Evolutionary conservation across 2,113 vertebrate genomes (phyloP).

Genomic region (Nerophis lumbriciformis): DNA sequence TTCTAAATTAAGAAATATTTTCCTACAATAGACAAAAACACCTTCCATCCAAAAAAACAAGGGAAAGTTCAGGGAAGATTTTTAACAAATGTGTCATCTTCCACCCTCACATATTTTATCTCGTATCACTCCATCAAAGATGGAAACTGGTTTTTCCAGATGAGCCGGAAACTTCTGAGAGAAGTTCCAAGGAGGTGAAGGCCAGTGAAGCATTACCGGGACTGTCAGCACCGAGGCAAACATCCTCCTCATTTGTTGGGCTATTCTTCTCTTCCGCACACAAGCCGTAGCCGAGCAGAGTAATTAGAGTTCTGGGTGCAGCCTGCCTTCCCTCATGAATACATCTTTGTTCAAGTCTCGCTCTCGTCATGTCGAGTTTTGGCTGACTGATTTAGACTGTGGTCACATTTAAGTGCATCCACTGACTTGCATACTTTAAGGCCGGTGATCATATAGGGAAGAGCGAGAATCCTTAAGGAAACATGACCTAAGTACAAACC

Average conservation of each 20-base stretch:
- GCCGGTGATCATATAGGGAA: constrained; percentile 20
- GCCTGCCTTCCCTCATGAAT: constrained; percentile 46
- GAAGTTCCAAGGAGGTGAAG: constrained; percentile 1
- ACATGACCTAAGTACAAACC: constrained; percentile 24
- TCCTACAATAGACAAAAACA: too few species aligned
- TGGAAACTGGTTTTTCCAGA: constrained; percentile 35
- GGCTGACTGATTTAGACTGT: constrained; percentile 16
- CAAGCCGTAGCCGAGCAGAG: constrained; percentile 28
- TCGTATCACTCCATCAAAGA: constrained; percentile 6
- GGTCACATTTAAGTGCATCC: constrained; percentile 23
- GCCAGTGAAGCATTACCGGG: constrained; percentile 9
- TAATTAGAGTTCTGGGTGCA: constrained; percentile 40
- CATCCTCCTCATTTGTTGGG: constrained; percentile 22
- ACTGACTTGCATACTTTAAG: constrained; percentile 32
- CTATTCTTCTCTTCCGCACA: constrained; percentile 29
- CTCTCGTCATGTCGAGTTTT: constrained; percentile 20
- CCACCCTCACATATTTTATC: background rate
- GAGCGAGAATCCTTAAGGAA: constrained; percentile 41
- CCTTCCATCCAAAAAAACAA: background rate
- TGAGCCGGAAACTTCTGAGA: background rate
- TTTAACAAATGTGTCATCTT: constrained; percentile 8
- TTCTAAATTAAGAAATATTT: too few species aligned
- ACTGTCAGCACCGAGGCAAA: constrained; percentile 15
- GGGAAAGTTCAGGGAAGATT: constrained; percentile 3
- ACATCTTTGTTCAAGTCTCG: constrained; percentile 40